A percentile compares a stretch with the other conserved stretches of the same genome.
phyloP scores from a whole-genome alignment of 2,113 vertebrate species.

The Natator depressus region DNA sequence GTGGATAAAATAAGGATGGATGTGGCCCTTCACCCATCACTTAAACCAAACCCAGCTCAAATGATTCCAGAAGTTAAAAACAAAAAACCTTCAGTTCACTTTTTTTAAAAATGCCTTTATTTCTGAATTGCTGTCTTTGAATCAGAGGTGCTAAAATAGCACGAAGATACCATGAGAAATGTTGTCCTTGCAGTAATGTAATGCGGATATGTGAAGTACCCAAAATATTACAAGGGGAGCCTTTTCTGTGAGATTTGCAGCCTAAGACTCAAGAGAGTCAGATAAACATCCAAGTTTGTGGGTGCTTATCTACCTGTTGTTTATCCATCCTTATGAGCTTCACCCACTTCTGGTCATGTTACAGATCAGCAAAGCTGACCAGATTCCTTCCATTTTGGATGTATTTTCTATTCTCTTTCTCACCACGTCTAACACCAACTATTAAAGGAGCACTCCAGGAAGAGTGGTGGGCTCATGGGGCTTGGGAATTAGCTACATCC shows the following conservation, averaged over 20 bases:
- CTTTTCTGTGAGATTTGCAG: background rate
- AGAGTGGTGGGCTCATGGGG: background rate
- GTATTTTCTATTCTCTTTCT: background rate
- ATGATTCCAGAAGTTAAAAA: conserved; percentile 20
- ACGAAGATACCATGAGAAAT: background rate
- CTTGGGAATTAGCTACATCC: background rate
- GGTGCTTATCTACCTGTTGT: background rate
- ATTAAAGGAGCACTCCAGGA: background rate
- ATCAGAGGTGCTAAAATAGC: conserved; percentile 52
- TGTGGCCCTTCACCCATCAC: background rate
- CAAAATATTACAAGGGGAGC: background rate
- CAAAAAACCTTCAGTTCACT: background rate
- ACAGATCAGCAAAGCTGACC: background rate
- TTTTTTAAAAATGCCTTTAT: background rate
- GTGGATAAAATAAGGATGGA: background rate
- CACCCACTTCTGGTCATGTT: background rate
- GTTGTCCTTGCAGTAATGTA: background rate
- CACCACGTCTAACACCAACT: background rate
- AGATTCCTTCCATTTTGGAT: no score
- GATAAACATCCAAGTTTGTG: background rate
- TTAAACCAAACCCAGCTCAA: background rate
- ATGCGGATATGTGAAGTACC: background rate
- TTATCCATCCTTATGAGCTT: background rate
- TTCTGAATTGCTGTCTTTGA: conserved; percentile 30
- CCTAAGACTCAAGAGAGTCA: background rate